A percentile compares a stretch with the other conserved stretches of the same genome.
These are phyloP conservation scores for Gallirallus australis DNA, from an alignment of 2,797 vertebrate species.

Conservation along the genomic window DNA sequence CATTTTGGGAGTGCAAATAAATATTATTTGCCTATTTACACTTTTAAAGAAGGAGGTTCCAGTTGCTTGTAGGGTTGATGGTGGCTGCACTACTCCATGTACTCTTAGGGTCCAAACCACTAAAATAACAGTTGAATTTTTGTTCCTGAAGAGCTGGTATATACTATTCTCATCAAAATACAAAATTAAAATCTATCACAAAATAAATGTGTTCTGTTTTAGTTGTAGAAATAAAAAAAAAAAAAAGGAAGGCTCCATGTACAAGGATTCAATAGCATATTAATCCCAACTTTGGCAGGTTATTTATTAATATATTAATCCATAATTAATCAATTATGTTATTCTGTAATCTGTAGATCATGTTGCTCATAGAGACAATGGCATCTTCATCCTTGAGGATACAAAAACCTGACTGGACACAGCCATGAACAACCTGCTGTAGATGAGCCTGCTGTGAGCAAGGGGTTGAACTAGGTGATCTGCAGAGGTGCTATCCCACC, in stretches of 20 bases:
- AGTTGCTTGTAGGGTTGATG: not conserved
- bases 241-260: not conserved
- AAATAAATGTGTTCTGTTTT: not conserved
- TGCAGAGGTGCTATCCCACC: not conserved
- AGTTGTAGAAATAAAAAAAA: not conserved
- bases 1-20: not conserved
- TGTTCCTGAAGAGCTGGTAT: not conserved
- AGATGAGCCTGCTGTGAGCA: not conserved
- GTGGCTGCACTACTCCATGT: not conserved
- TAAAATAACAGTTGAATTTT: not conserved
- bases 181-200: not conserved
- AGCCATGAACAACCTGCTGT: not conserved
- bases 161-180: not conserved
- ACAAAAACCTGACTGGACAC: not conserved
- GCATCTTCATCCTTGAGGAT: not conserved
- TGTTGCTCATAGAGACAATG: not conserved
- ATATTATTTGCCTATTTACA: not conserved
- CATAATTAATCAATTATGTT: not conserved
- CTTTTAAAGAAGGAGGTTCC: not conserved
- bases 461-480: not conserved
- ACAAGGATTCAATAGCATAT: not conserved
- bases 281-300: not conserved
- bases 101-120: not conserved
- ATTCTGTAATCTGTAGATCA: not conserved
- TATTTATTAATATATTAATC: not conserved